Conservation (phyloP, 2,113 vertebrate genomes). For the Pelusios castaneus region DNA sequence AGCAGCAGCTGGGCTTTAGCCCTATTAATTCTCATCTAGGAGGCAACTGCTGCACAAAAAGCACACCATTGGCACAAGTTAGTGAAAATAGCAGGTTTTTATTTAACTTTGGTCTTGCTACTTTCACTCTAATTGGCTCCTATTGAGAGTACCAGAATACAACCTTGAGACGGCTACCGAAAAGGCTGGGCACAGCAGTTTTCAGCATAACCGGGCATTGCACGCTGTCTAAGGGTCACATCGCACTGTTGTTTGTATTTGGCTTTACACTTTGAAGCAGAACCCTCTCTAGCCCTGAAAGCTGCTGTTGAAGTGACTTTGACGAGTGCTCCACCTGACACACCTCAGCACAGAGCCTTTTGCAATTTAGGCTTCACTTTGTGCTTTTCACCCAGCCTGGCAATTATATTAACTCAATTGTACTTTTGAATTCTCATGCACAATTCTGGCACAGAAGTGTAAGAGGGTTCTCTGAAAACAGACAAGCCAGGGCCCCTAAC, state of each 20-base stretch:
- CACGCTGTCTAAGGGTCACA: not conserved
- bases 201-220: not conserved
- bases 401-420: not conserved
- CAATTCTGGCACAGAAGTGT: too few species aligned
- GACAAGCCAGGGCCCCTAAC: not conserved
- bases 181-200: not conserved
- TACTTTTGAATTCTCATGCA: too few species aligned
- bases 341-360: not conserved
- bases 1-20: not conserved
- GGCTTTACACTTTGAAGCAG: not conserved
- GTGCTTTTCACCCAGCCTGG: not conserved
- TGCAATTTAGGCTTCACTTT: not conserved
- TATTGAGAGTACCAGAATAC: not conserved
- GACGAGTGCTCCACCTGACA: not conserved
- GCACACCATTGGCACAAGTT: rapidly evolving
- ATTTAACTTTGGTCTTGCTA: rapidly evolving
- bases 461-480: not conserved
- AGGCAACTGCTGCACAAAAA: not conserved
- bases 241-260: not conserved
- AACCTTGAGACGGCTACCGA: not conserved
- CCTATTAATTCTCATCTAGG: rapidly evolving
- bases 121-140: not conserved
- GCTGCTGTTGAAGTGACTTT: not conserved
- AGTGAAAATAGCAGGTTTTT: not conserved
- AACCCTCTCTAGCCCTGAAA: not conserved